These are phyloP conservation scores for Parambassis ranga DNA, from an alignment of 2,797 vertebrate species.

Conservation along the genomic window DNA sequence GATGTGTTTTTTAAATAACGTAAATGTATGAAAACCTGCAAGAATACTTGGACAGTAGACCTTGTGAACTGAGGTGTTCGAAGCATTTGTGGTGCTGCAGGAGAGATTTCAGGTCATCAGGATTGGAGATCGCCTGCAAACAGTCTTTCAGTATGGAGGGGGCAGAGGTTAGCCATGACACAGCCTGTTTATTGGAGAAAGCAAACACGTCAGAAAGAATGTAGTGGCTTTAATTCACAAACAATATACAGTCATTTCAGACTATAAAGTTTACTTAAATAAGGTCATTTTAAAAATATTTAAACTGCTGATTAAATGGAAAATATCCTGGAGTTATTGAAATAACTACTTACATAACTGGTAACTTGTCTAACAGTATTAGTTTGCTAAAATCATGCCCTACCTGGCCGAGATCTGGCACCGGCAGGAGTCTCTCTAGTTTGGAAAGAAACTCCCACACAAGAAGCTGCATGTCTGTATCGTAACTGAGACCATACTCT, in stretches of 20 bases:
- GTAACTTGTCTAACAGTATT: no score
- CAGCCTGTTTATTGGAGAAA: conserved; percentile 34
- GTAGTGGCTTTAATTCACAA: background rate
- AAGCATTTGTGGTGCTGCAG: conserved; percentile 65
- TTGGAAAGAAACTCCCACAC: conserved; percentile 71
- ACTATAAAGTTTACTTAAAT: background rate
- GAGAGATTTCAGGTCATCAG: conserved; percentile 56
- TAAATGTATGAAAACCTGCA: no score
- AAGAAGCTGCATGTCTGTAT: conserved; percentile 65
- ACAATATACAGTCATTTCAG: background rate
- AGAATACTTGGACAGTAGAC: no score
- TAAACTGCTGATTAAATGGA: no score
- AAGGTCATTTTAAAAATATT: no score
- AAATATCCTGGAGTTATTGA: no score
- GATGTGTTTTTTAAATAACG: no score
- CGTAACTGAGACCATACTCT: conserved; percentile 58
- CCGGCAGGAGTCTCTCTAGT: conserved; percentile 65
- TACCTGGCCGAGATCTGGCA: conserved; percentile 69
- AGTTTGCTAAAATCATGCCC: background rate
- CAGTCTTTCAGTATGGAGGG: conserved; percentile 67
- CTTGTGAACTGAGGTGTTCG: conserved; percentile 41
- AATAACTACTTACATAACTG: no score
- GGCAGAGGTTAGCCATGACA: conserved; percentile 63
- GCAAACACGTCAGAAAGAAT: background rate
- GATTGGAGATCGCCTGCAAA: conserved; percentile 39